Percentiles rank a stretch among this genome's conserved stretches.
phyloP scores from a whole-genome alignment of 1,140 invertebrate genomes.

The Marisa cornuarietis region DNA sequence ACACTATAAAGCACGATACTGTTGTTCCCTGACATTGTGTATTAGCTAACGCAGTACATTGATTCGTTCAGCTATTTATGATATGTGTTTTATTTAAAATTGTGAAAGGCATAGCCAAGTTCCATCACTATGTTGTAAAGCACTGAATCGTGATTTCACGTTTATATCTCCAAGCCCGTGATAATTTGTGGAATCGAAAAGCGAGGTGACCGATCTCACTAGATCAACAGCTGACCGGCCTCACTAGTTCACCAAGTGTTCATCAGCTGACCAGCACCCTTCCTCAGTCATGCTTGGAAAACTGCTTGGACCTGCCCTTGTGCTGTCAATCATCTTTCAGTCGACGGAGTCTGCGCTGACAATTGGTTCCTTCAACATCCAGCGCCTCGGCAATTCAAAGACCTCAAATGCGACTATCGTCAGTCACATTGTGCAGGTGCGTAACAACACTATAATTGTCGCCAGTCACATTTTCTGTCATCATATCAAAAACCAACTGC shows the following conservation, averaged over 20 bases:
- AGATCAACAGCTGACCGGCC: not conserved
- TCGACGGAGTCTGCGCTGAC: conserved; percentile 2
- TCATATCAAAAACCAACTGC: not conserved
- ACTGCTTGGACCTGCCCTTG: not conserved
- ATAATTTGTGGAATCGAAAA: not conserved
- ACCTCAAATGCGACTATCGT: not conserved
- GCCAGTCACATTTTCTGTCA: not conserved
- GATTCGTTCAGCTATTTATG: no score
- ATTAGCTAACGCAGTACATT: no score
- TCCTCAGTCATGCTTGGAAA: not conserved
- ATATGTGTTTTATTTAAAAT: no score
- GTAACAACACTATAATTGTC: not conserved
- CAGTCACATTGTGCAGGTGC: conserved; percentile 2
- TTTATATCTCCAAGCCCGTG: no score
- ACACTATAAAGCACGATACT: no score
- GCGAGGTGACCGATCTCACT: not conserved
- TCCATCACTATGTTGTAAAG: no score
- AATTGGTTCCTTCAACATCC: conserved; percentile 21
- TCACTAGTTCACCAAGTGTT: no score
- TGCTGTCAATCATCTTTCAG: conserved; percentile 2
- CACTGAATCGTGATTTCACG: no score
- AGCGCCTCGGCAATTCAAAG: conserved; percentile 6
- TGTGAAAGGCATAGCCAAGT: no score
- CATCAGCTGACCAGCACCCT: not conserved
- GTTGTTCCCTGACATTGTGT: no score